Conservation (phyloP, 2,113 vertebrate species). For the Saguinus imperator region DNA sequence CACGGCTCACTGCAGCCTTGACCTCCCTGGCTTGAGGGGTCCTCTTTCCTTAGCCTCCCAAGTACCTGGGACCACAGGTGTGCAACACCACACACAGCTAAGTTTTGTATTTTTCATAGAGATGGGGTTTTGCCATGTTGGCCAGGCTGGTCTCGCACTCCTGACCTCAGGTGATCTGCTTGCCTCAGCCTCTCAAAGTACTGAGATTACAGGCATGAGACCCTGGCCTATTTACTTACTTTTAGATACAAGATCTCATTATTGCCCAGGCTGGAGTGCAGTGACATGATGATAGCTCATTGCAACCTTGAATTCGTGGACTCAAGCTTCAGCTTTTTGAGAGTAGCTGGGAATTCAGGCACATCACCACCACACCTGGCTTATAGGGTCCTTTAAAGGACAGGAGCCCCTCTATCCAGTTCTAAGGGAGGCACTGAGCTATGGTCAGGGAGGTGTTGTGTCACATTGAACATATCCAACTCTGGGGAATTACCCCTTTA, state of each 20-base stretch:
- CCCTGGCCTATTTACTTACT: no score
- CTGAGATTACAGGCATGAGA: no score
- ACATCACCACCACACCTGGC: neutral
- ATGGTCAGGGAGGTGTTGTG: neutral
- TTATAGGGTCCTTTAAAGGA: neutral
- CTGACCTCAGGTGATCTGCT: no score
- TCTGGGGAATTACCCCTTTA: neutral
- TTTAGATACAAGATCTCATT: no score
- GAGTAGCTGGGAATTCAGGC: neutral
- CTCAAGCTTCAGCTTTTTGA: neutral
- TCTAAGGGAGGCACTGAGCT: neutral
- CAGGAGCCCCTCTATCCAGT: neutral
- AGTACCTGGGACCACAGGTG: neutral
- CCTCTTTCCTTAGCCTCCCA: neutral
- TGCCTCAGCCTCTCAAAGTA: no score
- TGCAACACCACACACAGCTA: no score
- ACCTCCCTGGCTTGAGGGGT: neutral
- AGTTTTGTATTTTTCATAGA: neutral
- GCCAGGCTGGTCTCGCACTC: no score
- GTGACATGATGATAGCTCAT: no score
- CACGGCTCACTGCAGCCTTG: neutral
- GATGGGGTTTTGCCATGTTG: neutral
- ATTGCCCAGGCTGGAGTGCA: no score
- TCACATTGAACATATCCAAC: neutral
- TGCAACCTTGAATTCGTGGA: neutral